Percentiles rank a stretch among this genome's conserved stretches.
phyloP scores from a whole-genome alignment of 2,113 vertebrate genomes.

The Takifugu bimaculatus region DNA sequence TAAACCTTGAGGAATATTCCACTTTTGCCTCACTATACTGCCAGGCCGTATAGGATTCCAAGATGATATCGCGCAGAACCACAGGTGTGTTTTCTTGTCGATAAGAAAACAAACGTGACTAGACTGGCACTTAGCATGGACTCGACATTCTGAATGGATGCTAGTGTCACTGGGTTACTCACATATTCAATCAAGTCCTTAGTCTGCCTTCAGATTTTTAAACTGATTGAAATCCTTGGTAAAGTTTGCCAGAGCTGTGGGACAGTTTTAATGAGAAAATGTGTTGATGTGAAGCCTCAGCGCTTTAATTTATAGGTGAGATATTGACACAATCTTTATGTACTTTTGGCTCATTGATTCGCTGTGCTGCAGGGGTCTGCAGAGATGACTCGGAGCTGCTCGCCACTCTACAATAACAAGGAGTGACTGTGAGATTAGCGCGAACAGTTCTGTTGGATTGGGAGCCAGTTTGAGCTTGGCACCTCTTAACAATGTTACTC shows the following conservation, averaged over 20 bases:
- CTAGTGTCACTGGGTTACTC: slow-evolving; percentile 20
- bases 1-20: slow-evolving; percentile 35
- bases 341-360: slow-evolving; percentile 58
- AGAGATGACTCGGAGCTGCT: slow-evolving; percentile 44
- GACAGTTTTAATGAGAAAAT: slow-evolving; percentile 41
- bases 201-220: slow-evolving; percentile 34
- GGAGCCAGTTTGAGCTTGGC: slow-evolving; percentile 47
- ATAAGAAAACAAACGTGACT: slow-evolving; percentile 32
- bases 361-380: slow-evolving; percentile 49
- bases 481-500: slow-evolving; percentile 55
- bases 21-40: slow-evolving; percentile 20
- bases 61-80: slow-evolving; percentile 32
- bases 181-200: slow-evolving; percentile 31
- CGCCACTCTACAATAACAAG: slow-evolving; percentile 50
- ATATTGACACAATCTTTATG: slow-evolving; percentile 56
- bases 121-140: slow-evolving; percentile 18
- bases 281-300: slow-evolving; percentile 48
- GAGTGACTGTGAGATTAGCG: slow-evolving; percentile 48
- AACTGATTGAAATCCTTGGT: background rate
- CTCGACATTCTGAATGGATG: slow-evolving; percentile 32
- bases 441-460: slow-evolving; percentile 44
- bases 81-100: slow-evolving; percentile 29
- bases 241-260: slow-evolving; percentile 4
- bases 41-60: slow-evolving; percentile 10
- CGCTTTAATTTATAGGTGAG: slow-evolving; percentile 55